Conservation (phyloP, 1,140 invertebrate species). For the Drosophila grimshawi region DNA sequence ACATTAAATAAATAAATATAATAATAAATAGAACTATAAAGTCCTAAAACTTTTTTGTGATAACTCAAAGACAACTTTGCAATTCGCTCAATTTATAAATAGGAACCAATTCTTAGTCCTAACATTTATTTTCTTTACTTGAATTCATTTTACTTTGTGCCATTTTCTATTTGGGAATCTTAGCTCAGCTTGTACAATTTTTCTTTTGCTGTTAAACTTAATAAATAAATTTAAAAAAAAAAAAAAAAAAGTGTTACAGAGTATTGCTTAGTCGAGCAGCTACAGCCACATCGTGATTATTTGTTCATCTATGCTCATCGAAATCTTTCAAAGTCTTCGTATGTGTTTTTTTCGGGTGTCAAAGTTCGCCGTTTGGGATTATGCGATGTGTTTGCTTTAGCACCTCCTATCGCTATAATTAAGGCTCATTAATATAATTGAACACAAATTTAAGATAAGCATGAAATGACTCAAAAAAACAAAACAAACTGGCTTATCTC, state of each 20-base stretch:
- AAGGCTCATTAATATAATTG: slow-evolving; percentile 63
- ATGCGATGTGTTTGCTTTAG: slow-evolving; percentile 52
- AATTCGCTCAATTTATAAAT: too few species aligned
- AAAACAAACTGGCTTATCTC: neutral
- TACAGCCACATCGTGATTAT: neutral
- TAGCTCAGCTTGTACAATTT: too few species aligned
- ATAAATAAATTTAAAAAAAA: too few species aligned
- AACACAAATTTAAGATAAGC: slow-evolving; percentile 33
- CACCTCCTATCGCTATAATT: slow-evolving; percentile 60
- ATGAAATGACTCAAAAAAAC: slow-evolving; percentile 8
- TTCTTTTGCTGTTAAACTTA: too few species aligned
- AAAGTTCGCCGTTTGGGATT: slow-evolving; percentile 54
- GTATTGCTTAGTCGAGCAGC: neutral
- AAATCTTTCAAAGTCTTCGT: slow-evolving; percentile 42
- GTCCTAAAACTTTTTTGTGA: too few species aligned
- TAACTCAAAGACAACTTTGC: too few species aligned
- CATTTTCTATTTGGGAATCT: too few species aligned
- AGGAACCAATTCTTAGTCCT: too few species aligned
- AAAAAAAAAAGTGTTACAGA: neutral
- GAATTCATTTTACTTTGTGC: too few species aligned
- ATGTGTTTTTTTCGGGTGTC: slow-evolving; percentile 31
- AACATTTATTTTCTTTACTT: too few species aligned
- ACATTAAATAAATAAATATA: too few species aligned
- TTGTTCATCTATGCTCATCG: slow-evolving; percentile 17
- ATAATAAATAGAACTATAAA: too few species aligned